A percentile compares a stretch with the other conserved stretches of the same genome.
Evolutionary conservation across 2,113 vertebrate genomes (phyloP).

Genomic region (Chaenocephalus aceratus): DNA sequence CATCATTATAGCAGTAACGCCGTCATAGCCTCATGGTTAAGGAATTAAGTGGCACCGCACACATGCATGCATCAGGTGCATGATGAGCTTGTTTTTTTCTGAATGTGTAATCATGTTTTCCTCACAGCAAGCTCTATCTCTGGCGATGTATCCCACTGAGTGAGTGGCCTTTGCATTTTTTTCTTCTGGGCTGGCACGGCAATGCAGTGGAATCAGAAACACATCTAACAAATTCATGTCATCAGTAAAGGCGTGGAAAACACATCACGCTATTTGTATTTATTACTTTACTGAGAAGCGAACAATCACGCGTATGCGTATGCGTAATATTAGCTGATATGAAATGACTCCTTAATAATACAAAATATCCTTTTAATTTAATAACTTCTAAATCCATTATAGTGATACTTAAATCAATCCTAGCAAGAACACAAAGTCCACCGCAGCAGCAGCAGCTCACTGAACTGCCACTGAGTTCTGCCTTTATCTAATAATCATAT

Average conservation of each 20-base stretch:
- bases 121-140: conserved; percentile 43
- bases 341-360: conserved; percentile 7
- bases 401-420: neutral
- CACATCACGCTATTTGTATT: neutral
- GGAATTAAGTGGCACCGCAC: neutral
- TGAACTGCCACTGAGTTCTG: neutral
- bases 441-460: neutral
- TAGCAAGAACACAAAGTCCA: neutral
- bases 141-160: conserved; percentile 40
- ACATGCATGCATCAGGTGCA: conserved; percentile 31
- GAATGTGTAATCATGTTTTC: conserved; percentile 41
- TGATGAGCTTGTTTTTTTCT: conserved; percentile 34
- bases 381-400: neutral
- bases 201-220: conserved; percentile 19
- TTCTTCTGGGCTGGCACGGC: conserved; percentile 1
- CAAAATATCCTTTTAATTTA: no score
- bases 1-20: neutral
- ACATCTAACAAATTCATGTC: neutral
- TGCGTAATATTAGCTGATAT: neutral
- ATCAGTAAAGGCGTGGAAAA: neutral
- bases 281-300: neutral
- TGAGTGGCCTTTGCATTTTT: conserved; percentile 35
- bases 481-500: conserved; percentile 2
- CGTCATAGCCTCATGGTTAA: neutral
- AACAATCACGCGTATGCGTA: neutral